phyloP scores from a whole-genome alignment of 2,888 invertebrate species.

The Morpho helenor region DNA sequence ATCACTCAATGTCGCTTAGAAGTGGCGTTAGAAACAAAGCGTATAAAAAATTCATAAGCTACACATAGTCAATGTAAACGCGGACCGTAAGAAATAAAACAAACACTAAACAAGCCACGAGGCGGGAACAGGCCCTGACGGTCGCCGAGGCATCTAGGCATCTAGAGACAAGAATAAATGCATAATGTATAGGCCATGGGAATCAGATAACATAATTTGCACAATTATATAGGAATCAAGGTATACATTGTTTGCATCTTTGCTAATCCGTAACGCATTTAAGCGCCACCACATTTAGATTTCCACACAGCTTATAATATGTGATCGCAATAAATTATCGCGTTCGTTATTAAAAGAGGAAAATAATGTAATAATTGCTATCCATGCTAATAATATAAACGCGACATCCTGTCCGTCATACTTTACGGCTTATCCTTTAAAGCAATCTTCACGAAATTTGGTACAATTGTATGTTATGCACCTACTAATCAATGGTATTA shows the following conservation, averaged over 20 bases:
- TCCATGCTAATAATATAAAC: too few species aligned
- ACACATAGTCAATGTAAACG: neutral
- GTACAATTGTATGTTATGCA: too few species aligned
- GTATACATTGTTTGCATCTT: conserved; percentile 2
- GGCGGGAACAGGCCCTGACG: conserved; percentile 1
- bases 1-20: too few species aligned
- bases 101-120: conserved; percentile 2
- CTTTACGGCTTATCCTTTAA: too few species aligned
- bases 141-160: conserved; percentile 8
- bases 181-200: conserved; percentile 20
- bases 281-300: conserved; percentile 12
- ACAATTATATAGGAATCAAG: conserved; percentile 22
- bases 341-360: neutral
- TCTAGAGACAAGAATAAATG: conserved; percentile 21
- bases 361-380: too few species aligned
- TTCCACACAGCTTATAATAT: neutral
- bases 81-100: conserved; percentile 2
- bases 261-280: conserved; percentile 1
- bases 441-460: too few species aligned
- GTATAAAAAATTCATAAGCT: conserved; percentile 4
- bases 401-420: too few species aligned
- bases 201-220: conserved; percentile 22
- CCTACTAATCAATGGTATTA: too few species aligned
- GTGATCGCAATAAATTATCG: conserved; percentile 9
- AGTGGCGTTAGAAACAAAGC: neutral